Evolutionary conservation across 2,113 vertebrate species (phyloP), one percentile per base, ranked within the genome.

Genomic region (Carassius carassius): DNA sequence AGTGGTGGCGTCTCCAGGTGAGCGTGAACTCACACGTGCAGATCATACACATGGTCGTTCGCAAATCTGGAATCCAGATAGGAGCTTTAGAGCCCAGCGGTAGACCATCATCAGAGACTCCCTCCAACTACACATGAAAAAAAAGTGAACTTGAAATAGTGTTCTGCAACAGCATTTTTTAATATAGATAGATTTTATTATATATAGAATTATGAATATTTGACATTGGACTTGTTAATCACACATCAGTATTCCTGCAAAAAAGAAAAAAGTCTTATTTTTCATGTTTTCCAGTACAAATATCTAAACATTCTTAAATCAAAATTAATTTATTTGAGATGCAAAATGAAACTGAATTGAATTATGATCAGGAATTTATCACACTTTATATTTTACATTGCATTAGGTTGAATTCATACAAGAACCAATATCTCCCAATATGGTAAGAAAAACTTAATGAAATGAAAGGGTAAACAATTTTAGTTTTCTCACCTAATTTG

Each of bases 11-110:
- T 89, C 98, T 96, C 98, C 98, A 99, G 0, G 98, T 99, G 83
- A 99, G 91, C 0, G 98, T 99, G 92, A 99, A 99, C 92, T 99
- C 98, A 62, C 97, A 99, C 0, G 98, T 99, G 72, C 98, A 99
- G 84, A 99, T 96, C 98, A 99, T 99, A 86, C 98, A 99, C 98
- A 99, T 99, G 0, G 98, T 99, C 88, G 96, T 96, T 87, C 98
- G 95, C n/a, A 97, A 96, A 84, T 99, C 98, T 8, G 98, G 98
- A 89, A 99, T 97, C 98, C 98, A 99, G 92, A 99, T 99, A 0
- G 98, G 98, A 85, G 98, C 98, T 90, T 99, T 99, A 7, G 97
- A 96, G 25, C 98, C 98, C 67, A 99, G 91, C 0, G 95, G 96
- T 74, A 96, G 96, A 0, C 94, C 94, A 82, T 94, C 95, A 63